Evolutionary conservation across 2,888 invertebrate genomes (phyloP).

Genomic region (Conomelus anceps): DNA sequence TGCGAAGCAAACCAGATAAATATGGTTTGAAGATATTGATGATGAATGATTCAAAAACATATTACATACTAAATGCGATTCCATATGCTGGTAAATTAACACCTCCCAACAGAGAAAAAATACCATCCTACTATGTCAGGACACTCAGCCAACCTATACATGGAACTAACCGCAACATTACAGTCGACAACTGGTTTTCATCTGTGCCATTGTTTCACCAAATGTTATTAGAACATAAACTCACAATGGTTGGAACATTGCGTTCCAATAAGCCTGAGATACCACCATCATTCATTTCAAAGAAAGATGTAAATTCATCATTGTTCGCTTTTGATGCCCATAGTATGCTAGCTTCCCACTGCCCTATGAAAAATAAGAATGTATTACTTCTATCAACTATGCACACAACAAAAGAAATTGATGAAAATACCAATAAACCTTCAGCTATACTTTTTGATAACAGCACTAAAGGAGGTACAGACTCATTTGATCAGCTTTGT

Average conservation of each 20-base stretch:
- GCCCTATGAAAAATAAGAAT: constrained; percentile 33
- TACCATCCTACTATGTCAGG: constrained; percentile 27
- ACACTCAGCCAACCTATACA: constrained; percentile 22
- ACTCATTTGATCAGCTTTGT: constrained; percentile 35
- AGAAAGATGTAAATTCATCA: constrained; percentile 30
- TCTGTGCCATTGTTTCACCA: constrained; percentile 30
- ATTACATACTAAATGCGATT: constrained; percentile 26
- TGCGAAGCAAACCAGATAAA: constrained; percentile 23
- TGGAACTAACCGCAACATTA: constrained; percentile 28
- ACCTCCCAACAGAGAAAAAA: constrained; percentile 8
- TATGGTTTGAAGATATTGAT: constrained; percentile 26
- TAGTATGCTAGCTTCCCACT: constrained; percentile 34
- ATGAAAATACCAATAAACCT: constrained; percentile 34
- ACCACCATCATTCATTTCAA: constrained; percentile 36
- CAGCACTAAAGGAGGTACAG: constrained; percentile 35
- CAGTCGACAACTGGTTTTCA: constrained; percentile 29
- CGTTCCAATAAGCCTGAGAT: constrained; percentile 36
- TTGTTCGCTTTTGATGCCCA: constrained; percentile 36
- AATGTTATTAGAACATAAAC: constrained; percentile 29
- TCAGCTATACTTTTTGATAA: constrained; percentile 34
- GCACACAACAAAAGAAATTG: constrained; percentile 31
- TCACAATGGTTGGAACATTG: constrained; percentile 30
- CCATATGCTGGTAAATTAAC: constrained; percentile 27
- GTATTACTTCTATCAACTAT: constrained; percentile 36
- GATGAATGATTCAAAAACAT: constrained; percentile 24